These are phyloP conservation scores for Dysdera silvatica DNA, from an alignment of 1,140 invertebrate species.

Conservation along the genomic window DNA sequence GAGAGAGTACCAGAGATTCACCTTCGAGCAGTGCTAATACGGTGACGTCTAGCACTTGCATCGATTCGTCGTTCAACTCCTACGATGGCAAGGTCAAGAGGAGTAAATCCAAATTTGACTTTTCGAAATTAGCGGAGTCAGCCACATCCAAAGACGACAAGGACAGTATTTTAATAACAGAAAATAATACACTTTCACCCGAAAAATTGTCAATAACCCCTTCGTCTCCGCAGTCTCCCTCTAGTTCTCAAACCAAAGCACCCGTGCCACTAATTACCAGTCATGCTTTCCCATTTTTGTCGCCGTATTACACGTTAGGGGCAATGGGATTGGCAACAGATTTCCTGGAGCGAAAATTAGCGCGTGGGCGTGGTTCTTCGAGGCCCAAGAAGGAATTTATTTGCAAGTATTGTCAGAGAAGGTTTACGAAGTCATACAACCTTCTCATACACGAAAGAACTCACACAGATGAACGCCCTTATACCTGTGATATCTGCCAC, in stretches of 20 bases:
- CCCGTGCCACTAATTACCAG: slow-evolving; percentile 21
- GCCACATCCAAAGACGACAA: slow-evolving; percentile 32
- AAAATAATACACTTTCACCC: too few relatives aligned
- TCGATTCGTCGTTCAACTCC: background rate
- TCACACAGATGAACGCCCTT: slow-evolving; percentile 95
- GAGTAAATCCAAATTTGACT: slow-evolving; percentile 35
- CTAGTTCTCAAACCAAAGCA: background rate
- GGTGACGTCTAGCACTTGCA: background rate
- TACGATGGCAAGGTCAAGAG: background rate
- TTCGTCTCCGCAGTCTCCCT: too few relatives aligned
- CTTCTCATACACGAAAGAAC: slow-evolving; percentile 93
- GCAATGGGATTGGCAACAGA: slow-evolving; percentile 20
- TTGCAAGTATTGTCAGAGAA: slow-evolving; percentile 92
- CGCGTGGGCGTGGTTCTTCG: slow-evolving; percentile 1
- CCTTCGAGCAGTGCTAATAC: background rate
- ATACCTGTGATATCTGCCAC: slow-evolving; percentile 94
- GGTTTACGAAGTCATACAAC: slow-evolving; percentile 98
- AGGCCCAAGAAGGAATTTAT: slow-evolving; percentile 96
- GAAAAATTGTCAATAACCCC: too few relatives aligned
- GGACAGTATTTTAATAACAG: too few relatives aligned
- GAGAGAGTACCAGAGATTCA: background rate
- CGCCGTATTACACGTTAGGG: slow-evolving; percentile 22
- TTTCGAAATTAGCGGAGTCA: slow-evolving; percentile 37
- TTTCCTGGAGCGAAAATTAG: background rate
- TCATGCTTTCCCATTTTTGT: slow-evolving; percentile 25